phyloP scores from a whole-genome alignment of 2,797 vertebrate genomes.

The Monodelphis domestica region DNA sequence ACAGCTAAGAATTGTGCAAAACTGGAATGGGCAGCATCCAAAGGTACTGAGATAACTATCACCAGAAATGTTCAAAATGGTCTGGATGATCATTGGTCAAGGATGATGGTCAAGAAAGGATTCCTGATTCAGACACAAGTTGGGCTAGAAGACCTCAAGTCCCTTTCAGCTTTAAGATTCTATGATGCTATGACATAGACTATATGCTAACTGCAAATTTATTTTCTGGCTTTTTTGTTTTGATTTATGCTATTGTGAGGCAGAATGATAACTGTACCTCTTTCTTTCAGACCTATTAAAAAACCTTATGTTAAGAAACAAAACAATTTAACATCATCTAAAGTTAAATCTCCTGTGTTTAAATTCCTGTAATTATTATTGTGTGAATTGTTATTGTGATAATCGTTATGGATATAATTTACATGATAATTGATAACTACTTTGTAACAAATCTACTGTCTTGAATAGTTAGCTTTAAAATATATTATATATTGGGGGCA shows the following conservation, averaged over 20 bases:
- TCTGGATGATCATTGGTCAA: background rate
- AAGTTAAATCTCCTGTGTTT: background rate
- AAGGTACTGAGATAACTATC: background rate
- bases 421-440: background rate
- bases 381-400: background rate
- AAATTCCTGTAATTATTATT: background rate
- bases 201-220: background rate
- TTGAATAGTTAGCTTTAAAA: background rate
- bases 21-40: background rate
- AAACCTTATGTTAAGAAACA: background rate
- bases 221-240: background rate
- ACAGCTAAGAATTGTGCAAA: background rate
- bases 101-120: background rate
- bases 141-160: background rate
- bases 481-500: too few species aligned
- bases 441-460: background rate
- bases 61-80: background rate
- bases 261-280: background rate
- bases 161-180: background rate
- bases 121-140: background rate
- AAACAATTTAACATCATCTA: background rate
- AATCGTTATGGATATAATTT: background rate
- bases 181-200: background rate
- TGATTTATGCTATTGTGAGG: too few species aligned
- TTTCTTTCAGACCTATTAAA: background rate